These are phyloP conservation scores for Takifugu ocellatus DNA, from an alignment of 2,797 vertebrate genomes.

Conservation along the genomic window DNA sequence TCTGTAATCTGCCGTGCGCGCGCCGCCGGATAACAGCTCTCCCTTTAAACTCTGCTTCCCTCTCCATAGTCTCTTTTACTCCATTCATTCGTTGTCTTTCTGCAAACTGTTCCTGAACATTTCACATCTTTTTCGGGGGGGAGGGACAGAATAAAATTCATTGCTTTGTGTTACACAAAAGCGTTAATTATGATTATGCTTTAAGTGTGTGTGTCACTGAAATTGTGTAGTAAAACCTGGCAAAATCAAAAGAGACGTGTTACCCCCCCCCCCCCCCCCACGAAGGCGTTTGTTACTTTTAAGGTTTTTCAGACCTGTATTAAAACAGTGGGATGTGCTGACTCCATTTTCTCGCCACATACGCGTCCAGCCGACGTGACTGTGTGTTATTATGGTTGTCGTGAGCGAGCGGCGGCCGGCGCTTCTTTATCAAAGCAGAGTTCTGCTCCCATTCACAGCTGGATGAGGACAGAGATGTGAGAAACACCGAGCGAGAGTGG, in stretches of 20 bases:
- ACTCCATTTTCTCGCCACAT: no score
- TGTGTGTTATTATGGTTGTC: no score
- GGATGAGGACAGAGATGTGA: conserved; percentile 47
- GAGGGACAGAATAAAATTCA: conserved; percentile 5
- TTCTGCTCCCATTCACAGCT: conserved; percentile 36
- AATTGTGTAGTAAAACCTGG: no score
- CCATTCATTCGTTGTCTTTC: conserved; percentile 7
- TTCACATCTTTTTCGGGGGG: no score
- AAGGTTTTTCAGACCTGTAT: no score
- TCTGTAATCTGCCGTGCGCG: conserved; percentile 52
- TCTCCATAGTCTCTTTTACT: conserved; percentile 9
- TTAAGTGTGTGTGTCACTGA: background rate
- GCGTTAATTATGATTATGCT: background rate
- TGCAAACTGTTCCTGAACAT: conserved; percentile 4
- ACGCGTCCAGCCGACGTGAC: no score
- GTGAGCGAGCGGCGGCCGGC: background rate
- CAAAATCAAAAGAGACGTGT: no score
- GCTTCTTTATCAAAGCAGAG: conserved; percentile 6
- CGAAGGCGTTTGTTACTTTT: no score
- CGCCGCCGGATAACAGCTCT: conserved; percentile 42
- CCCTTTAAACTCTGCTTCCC: conserved; percentile 4
- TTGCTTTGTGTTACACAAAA: conserved; percentile 1
- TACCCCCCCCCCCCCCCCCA: no score
- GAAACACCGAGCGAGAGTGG: conserved; percentile 26
- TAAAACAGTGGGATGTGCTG: no score